Conservation (phyloP, 2,113 vertebrate genomes). For the Prietella phreatophila region DNA sequence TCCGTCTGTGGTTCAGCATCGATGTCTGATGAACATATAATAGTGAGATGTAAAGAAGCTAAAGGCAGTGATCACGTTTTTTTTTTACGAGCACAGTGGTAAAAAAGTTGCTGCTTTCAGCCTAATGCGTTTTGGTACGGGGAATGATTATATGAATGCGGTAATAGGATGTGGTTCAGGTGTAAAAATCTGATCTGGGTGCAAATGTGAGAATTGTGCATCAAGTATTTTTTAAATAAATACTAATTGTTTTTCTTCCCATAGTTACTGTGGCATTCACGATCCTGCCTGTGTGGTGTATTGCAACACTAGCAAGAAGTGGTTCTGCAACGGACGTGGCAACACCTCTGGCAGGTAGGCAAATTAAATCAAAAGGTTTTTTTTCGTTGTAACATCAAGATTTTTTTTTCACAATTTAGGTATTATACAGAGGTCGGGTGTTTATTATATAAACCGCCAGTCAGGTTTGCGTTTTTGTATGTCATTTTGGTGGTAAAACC, state of each 20-base stretch:
- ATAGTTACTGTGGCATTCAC: conserved; percentile 93
- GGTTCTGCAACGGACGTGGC: conserved; percentile 98
- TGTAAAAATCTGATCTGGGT: neutral
- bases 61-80: neutral
- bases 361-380: neutral
- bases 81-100: neutral
- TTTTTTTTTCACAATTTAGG: neutral
- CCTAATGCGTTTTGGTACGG: neutral
- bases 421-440: neutral
- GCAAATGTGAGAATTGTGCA: neutral
- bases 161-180: neutral
- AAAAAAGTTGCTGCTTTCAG: neutral
- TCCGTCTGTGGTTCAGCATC: neutral
- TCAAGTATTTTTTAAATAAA: neutral
- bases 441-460: neutral
- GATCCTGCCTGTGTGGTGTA: conserved; percentile 98
- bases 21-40: neutral
- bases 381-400: neutral
- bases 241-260: neutral
- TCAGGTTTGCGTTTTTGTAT: neutral
- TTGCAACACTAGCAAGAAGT: conserved; percentile 99
- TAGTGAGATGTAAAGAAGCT: neutral
- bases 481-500: neutral
- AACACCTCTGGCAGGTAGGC: conserved; percentile 96
- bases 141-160: neutral